Base-by-base conservation (phyloP, 2,113 vertebrate genomes). In the Triplophysa dalaica region DNA sequence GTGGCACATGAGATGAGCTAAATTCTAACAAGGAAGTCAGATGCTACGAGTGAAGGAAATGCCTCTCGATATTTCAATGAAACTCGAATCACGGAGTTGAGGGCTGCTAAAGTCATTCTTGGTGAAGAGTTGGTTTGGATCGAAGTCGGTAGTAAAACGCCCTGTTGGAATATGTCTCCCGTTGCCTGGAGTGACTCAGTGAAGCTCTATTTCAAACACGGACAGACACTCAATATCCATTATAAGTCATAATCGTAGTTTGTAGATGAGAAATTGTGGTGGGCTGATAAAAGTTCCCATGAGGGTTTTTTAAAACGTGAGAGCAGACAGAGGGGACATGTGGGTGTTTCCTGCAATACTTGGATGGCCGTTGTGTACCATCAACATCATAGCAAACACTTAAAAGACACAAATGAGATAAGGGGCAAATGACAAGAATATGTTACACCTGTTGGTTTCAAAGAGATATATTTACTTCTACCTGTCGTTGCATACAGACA, bases 1-100 rank as follows among this genome's bases (percentile, higher is more conserved):
- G 93, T 91, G 4, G 29, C 68, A 58, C 43, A 70, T 45, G 43
- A 21, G 33, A 62, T 64, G 29, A 78, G 65, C 33, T 60, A 29
- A 41, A 60, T 10, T 60, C 19, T 4, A 60, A 73, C 33, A 73
- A 38, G 33, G 69, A 54, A n/a, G 68, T 56, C 48, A 21, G 26
- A 72, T 19, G 50, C 52, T n/a, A n/a, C 11, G 16, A 58, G 26
- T 41, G n/a, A 29, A 73, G 19, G 52, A 41, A 60, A 60, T 19
- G 52, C n/a, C 7, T 73, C 70, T 22, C 8, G 1, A 67, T 67
- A 48, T 67, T 73, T 73, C 16, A 58, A 60, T 7, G 33, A 60
- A 22, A 54, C 70, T 43, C 58, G 54, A 21, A 58, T 58, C n/a
- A 17, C 17, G 0, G 19, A 19, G 17, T 19, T 56, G 17, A 58